Evolutionary conservation across 2,888 invertebrate genomes (phyloP).

Genomic region (Microchrysa polita): DNA sequence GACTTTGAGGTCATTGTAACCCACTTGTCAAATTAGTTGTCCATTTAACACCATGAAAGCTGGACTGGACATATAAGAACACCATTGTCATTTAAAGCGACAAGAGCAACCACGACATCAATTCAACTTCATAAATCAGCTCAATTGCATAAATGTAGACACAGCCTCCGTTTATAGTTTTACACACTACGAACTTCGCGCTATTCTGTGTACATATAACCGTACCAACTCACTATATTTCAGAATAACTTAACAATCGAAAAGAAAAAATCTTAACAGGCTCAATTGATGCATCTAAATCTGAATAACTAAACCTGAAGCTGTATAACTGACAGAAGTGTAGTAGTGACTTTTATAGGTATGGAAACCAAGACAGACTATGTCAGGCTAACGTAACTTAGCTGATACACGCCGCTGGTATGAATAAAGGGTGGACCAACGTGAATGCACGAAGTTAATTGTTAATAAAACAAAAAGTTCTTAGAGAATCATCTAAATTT

Average conservation of each 20-base stretch:
- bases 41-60: slow-evolving; percentile 12
- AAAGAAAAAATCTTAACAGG: slow-evolving; percentile 42
- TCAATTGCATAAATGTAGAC: slow-evolving; percentile 32
- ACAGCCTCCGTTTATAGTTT: slow-evolving; percentile 18
- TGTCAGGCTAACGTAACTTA: too few species aligned
- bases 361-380: too few species aligned
- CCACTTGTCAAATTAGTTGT: slow-evolving; percentile 20
- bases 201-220: neutral
- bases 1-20: slow-evolving; percentile 42
- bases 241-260: neutral
- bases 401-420: too few species aligned
- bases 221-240: neutral
- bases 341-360: too few species aligned
- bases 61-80: neutral
- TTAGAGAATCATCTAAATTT: too few species aligned
- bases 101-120: slow-evolving; percentile 14
- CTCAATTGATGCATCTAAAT: slow-evolving; percentile 37
- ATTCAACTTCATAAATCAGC: slow-evolving; percentile 36
- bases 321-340: neutral
- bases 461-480: too few species aligned
- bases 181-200: too few species aligned
- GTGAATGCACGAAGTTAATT: too few species aligned
- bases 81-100: too few species aligned
- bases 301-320: slow-evolving; percentile 22
- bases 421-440: too few species aligned